Evolutionary conservation across 1,140 invertebrate species (phyloP), one percentile per base, ranked within the genome.

Genomic region (Anoplolepis gracilipes): DNA sequence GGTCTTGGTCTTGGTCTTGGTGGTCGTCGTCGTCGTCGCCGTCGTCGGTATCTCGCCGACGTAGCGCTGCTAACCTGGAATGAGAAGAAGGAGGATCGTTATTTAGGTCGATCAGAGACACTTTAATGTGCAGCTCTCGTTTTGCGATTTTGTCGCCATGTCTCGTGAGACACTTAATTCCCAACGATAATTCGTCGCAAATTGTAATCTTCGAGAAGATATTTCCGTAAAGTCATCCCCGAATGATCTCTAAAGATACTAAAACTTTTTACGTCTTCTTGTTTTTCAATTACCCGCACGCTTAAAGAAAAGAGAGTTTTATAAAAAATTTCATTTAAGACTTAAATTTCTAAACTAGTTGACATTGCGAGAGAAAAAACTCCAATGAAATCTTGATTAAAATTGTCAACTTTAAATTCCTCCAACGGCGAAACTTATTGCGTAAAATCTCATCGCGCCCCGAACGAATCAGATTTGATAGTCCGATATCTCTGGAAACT

Each of bases 51-150:
- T 78, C 88, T 86, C 82, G 75, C 13, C 70, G 64, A 70, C 49
- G 69, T 79, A 64, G 55, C 69, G 73, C 76, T 59, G 62, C 70
- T 73, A 85, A 87, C 59, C 88, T 90, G 85, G 4, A 89, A 87
- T 10, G 28, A 67, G 46, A 77, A 82, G 62, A 90, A 88, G 28
- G 2, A 16, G 19, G 4, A 49, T 84, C 36, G 85, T 88, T 85
- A 88, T 57, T 75, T 33, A 36, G n/a, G 49, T 79, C 55, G 30
- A 70, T 46, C 46, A 46, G 22, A n/a, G 33, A 33, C 22, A 22
- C 70, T 62, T 84, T 53, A 57, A 57, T 30, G 33, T 36, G 6
- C 16, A 8, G 55, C 11, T 33, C 16, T 28, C 22, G 30, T 39
- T 42, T 70, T 10, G 36, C 22, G 10, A 42, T n/a, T n/a, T n/a